These are phyloP conservation scores for Catharus minimus DNA, from an alignment of 2,113 vertebrate genomes.

Conservation along the genomic window DNA sequence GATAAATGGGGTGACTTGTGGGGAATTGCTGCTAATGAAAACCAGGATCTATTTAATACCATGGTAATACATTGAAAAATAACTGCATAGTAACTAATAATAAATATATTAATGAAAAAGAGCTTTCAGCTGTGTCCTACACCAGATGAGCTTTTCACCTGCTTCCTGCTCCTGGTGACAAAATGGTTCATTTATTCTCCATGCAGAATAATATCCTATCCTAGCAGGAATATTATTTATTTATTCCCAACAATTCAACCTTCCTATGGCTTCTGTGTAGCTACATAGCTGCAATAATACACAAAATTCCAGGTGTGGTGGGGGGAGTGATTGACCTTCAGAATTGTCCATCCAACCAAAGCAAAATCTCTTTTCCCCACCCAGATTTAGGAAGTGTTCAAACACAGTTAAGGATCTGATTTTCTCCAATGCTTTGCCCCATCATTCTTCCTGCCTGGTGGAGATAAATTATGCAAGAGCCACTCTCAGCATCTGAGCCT, in stretches of 20 bases:
- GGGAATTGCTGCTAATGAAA: neutral
- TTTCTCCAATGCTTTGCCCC: neutral
- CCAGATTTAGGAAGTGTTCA: neutral
- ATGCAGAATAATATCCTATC: neutral
- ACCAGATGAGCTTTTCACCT: neutral
- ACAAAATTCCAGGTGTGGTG: neutral
- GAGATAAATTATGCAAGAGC: neutral
- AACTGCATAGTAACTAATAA: neutral
- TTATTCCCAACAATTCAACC: neutral
- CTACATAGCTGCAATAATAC: neutral
- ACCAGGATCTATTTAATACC: neutral
- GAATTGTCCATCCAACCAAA: neutral
- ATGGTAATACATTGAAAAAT: neutral
- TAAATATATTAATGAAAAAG: neutral
- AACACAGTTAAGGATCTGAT: neutral
- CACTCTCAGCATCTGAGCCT: neutral
- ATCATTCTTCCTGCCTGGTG: neutral
- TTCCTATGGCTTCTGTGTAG: neutral
- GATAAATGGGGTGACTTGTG: neutral
- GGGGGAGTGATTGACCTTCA: neutral
- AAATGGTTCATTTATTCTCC: neutral
- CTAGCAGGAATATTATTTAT: neutral
- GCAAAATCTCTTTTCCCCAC: neutral
- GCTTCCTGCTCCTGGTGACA: neutral
- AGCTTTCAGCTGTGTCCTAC: neutral